Base-by-base conservation (phyloP, 2,797 vertebrate genomes). In the Chaetodon trifasciatus region DNA sequence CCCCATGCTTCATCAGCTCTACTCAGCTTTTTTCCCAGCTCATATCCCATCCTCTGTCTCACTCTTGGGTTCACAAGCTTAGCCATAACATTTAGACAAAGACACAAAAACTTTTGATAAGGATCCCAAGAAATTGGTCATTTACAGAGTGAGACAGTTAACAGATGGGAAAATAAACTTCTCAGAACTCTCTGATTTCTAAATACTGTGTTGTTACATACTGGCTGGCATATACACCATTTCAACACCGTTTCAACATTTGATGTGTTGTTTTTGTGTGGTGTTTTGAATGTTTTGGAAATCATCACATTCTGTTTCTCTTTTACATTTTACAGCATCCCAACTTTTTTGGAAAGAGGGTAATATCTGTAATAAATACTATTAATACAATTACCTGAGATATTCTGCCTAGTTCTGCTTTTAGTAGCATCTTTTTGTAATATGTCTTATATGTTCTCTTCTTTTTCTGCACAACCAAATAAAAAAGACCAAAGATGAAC, bases 381-480 rank as follows among this genome's bases (percentile, higher is more conserved):
- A 28, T 37, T 42, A 5, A 24, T 58, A 10, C n/a, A 47, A 78
- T 71, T 1, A 70, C 3, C 44, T 24, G 39, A 56, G 3, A 15
- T 67, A 6, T 40, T 24, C 47, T 61, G 12, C n/a, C 32, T 24
- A n/a, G n/a, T 60, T 60, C 1, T 32, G 13, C 57, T 42, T 4
- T 44, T 37, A 17, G 6, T 9, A 23, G 46, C 15, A 55, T 70
- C 0, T 49, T 71, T 81, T 49, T 64, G 44, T 44, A 16, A 42
- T 37, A 16, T 58, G 12, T 42, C n/a, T 63, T 24, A 28, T 74
- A 21, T 49, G 1, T 46, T 57, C 1, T 78, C 23, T 10, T 60
- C 16, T 24, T 3, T 70, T 63, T 77, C 9, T 74, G 23, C 32
- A 24, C 64, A 62, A 60, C 4, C 21, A 73, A 11, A 42, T 21